Evolutionary conservation across 2,797 vertebrate genomes (phyloP).

Genomic region (Podarcis lilfordi): DNA sequence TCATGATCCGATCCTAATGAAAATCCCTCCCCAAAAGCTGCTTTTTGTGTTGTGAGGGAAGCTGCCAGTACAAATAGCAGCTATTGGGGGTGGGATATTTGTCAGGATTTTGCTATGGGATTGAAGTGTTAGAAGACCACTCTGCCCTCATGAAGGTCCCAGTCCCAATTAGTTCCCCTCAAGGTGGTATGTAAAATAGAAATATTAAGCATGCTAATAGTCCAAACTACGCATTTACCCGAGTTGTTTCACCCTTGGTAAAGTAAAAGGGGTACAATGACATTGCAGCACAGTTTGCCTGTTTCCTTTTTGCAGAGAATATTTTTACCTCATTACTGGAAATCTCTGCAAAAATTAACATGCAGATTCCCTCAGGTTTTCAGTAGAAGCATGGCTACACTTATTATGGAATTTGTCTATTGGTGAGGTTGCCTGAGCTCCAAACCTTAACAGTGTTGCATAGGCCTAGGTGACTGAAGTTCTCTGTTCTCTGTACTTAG

Average conservation of each 20-base stretch:
- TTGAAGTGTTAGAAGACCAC: neutral
- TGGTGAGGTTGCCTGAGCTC: slow-evolving; percentile 1
- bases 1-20: neutral
- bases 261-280: rapidly evolving
- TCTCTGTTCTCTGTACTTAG: neutral
- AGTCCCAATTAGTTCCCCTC: neutral
- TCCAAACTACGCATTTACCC: neutral
- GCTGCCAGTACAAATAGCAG: neutral
- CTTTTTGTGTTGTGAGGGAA: neutral
- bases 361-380: neutral
- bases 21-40: neutral
- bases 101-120: neutral
- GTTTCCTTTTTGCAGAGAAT: neutral
- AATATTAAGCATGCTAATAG: neutral
- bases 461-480: slow-evolving; percentile 8
- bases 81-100: neutral
- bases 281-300: neutral
- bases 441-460: slow-evolving; percentile 19
- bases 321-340: neutral
- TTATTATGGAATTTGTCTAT: neutral
- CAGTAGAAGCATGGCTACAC: neutral
- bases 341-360: neutral
- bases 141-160: neutral
- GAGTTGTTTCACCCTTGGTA: slow-evolving; percentile 1
- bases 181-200: neutral